Percentiles rank a stretch among this genome's conserved stretches.
Conservation (phyloP, 2,797 vertebrate species). For the Myotis planiceps region DNA sequence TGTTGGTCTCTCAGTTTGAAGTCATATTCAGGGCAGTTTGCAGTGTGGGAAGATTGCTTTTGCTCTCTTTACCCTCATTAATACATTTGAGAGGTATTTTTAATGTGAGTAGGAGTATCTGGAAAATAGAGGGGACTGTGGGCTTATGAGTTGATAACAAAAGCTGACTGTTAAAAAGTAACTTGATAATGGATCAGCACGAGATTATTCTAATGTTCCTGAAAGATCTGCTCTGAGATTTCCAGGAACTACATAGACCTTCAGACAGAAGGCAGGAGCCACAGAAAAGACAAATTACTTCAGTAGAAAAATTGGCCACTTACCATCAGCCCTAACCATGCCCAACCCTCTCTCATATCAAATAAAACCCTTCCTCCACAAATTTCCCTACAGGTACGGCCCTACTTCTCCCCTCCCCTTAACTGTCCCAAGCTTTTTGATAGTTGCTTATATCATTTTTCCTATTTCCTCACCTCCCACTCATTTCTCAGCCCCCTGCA, state of each 20-base stretch:
- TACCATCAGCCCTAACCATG: background rate
- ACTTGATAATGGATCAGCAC: background rate
- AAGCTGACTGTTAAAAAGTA: background rate
- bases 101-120: background rate
- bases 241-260: slow-evolving; percentile 17
- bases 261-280: background rate
- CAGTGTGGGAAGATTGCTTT: background rate
- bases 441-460: background rate
- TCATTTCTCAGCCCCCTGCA: background rate
- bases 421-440: background rate
- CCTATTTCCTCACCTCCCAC: background rate
- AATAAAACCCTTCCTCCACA: background rate
- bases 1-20: background rate
- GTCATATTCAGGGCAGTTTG: background rate
- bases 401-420: background rate
- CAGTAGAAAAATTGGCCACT: background rate
- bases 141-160: background rate
- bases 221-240: slow-evolving; percentile 22
- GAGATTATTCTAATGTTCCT: background rate
- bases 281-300: background rate
- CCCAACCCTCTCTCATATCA: background rate
- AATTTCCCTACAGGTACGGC: background rate
- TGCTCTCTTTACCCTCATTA: background rate
- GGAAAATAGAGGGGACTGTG: background rate
- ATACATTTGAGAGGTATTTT: background rate